A percentile compares a stretch with the other conserved stretches of the same genome.
phyloP scores from a whole-genome alignment of 2,888 invertebrate genomes.

The Schrankia costaestrigalis region DNA sequence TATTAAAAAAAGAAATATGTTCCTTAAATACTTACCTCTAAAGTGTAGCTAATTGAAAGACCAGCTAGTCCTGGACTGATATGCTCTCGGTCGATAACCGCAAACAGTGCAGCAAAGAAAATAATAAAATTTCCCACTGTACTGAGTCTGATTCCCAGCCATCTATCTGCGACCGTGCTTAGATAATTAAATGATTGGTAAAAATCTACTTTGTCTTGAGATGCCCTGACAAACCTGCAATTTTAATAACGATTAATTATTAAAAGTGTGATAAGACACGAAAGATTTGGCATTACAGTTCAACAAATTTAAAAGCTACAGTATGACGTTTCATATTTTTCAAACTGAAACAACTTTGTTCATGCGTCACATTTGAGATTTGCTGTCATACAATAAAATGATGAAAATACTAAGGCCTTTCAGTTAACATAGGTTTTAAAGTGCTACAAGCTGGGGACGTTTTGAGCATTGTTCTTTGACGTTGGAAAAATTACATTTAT shows the following conservation, averaged over 20 bases:
- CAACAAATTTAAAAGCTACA: no score
- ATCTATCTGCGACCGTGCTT: conserved; percentile 94
- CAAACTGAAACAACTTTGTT: no score
- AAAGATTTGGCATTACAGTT: no score
- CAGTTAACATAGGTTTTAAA: no score
- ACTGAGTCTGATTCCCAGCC: conserved; percentile 97
- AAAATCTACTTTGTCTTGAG: conserved; percentile 93
- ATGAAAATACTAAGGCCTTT: no score
- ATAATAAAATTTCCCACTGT: conserved; percentile 97
- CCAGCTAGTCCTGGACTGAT: conserved; percentile 91
- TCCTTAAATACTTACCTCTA: conserved; percentile 83
- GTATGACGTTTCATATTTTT: no score
- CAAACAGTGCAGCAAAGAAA: conserved; percentile 95
- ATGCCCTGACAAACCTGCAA: conserved; percentile 90
- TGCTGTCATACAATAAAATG: no score
- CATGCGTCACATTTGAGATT: no score
- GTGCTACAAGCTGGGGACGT: no score
- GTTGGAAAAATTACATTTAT: no score
- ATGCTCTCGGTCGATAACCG: conserved; percentile 88
- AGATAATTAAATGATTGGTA: conserved; percentile 97
- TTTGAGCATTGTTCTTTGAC: no score
- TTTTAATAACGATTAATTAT: not conserved
- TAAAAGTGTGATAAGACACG: no score
- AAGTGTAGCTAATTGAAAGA: conserved; percentile 92
- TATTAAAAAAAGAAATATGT: not conserved